Evolutionary conservation across 1,140 invertebrate genomes (phyloP), one percentile per base, ranked within the genome.

Genomic region (Drosophila guanche): DNA sequence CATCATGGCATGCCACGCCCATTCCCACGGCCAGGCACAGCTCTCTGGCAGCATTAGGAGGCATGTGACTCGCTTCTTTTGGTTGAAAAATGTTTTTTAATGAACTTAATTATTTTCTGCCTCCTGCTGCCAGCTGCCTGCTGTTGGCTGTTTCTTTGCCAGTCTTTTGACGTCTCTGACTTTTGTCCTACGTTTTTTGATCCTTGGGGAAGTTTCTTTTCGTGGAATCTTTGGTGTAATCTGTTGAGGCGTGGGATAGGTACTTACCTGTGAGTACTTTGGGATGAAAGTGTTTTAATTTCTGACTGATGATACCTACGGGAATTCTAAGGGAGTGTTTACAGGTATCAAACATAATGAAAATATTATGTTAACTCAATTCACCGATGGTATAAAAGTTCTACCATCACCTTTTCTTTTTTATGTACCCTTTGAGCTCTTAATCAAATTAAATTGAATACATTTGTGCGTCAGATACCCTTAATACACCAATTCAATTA

Each of bases 51-150:
- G 48, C 55, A 41, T 60, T 58, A 41, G 51, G 62, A 10, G 33
- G 5, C 40, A 29, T 66, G 61, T 60, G 48, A 22, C 37, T 51
- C 50, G 7, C 20, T 42, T 47, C 16, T 33, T 22, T 23, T 53
- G 70, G 51, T 52, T 42, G 42, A 12, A 61, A 73, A 76, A 73
- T 69, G 48, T 72, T 76, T 72, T 73, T 84, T 83, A 88, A 88
- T 88, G 54, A 79, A 83, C 71, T 76, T 88, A 79, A 79, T 89
- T 79, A 76, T 61, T 75, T 50, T 37, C 33, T 37, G 33, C 33
- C 33, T 10, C 33, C 33, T 37, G 10, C 37, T 43, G 14, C 29
- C 61, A 46, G 3, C 23, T 45, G 41, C 51, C 5, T 29, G 29
- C 37, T 42, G 60, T 50, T 63, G 20, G 46, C 40, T 73, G 14